Evolutionary conservation across 2,888 invertebrate genomes (phyloP).

Genomic region (Merodon equestris): DNA sequence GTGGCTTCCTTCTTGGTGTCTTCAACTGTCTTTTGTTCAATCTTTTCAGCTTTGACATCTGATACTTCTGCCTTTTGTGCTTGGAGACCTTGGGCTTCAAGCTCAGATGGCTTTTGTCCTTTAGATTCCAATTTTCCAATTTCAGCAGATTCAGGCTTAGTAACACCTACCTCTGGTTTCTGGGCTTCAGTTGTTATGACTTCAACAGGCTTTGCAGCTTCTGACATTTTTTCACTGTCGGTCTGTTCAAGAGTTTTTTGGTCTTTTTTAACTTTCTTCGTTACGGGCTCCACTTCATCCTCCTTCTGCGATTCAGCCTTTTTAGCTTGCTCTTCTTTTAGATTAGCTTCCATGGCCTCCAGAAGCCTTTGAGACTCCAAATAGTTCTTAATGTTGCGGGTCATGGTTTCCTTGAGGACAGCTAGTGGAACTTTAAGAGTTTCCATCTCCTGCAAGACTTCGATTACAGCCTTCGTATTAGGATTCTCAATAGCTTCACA

Average conservation of each 20-base stretch:
- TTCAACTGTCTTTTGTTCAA: neutral
- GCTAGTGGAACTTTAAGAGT: constrained; percentile 58
- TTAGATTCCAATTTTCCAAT: constrained; percentile 10
- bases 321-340: constrained; percentile 1
- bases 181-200: neutral
- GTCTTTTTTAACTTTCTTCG: neutral
- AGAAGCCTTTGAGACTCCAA: constrained; percentile 27
- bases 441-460: constrained; percentile 71
- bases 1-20: constrained; percentile 15
- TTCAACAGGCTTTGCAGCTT: neutral
- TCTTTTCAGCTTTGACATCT: constrained; percentile 6
- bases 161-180: constrained; percentile 2
- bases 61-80: neutral
- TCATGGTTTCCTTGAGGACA: constrained; percentile 46
- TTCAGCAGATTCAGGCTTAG: neutral
- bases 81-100: neutral
- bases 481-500: constrained; percentile 31
- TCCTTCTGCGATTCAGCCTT: neutral
- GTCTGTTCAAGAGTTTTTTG: neutral
- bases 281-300: constrained; percentile 11
- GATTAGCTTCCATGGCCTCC: constrained; percentile 1
- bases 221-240: neutral
- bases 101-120: neutral
- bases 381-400: constrained; percentile 39
- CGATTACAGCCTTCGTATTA: constrained; percentile 51